Evolutionary conservation across 2,797 vertebrate genomes (phyloP), one percentile per base, ranked within the genome.

Genomic region (Malacoctenus gilli): DNA sequence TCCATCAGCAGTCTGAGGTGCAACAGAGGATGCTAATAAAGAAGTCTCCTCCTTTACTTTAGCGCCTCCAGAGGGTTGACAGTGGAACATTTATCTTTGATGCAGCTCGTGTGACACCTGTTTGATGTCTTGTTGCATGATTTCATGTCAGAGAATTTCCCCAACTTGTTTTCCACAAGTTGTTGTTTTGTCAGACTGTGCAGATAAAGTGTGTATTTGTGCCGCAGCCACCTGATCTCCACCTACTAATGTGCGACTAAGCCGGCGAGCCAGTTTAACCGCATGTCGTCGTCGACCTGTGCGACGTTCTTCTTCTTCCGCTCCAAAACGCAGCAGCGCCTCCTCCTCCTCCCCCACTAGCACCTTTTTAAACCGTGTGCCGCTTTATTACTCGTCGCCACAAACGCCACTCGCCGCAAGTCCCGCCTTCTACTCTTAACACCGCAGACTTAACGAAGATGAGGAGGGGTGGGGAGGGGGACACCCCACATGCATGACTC

Each of bases 401-500:
- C 43, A 30, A n/a, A n/a, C 37, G 25, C 9, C 25, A 9, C 25
- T 9, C 25, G 9, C 25, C 9, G 25, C 25, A 28, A 28, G 25
- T 5, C 25, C 30, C 14, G 8, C 36, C 39, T 86, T 73, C 12
- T 87, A 35, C 86, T 73, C 12, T 87, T 92, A 87, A 91, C 84
- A 58, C 48, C 68, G 81, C 88, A 59, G 78, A 86, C 36, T 0
- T 54, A 50, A 0, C 30, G 11, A 10, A 7, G 25, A 8, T 22
- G 22, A 19, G 38, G 19, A 10, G 11, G 0, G 56, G 51, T 8
- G 9, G 34, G 81, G 77, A 55, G 51, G 8, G 9, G 34, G 81
- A 77, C 3, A 1, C 40, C 52, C 42, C 53, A 68, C 64, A 60
- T 89, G 94, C 95, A 94, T 95, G 94, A 34, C 11, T n/a, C 9